These are phyloP conservation scores for Miltochrista miniata DNA, from an alignment of 2,888 invertebrate species.

Conservation along the genomic window DNA sequence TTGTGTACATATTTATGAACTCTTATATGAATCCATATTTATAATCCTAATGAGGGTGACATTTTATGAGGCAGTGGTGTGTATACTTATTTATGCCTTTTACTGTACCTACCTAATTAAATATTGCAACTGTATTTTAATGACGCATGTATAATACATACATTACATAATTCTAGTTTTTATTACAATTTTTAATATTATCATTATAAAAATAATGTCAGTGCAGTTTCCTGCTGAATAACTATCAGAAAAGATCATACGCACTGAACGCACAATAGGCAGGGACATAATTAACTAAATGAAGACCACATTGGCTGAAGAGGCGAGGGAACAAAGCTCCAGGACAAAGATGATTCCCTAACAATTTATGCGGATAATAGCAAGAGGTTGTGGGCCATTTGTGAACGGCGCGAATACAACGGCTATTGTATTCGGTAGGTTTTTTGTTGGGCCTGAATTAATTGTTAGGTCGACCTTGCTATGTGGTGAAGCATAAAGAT, in stretches of 20 bases:
- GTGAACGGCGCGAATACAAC: constrained; percentile 34
- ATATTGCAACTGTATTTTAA: too few relatives aligned
- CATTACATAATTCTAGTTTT: too few relatives aligned
- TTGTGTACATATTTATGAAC: too few relatives aligned
- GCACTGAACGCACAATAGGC: constrained; percentile 37
- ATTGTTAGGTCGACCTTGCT: constrained; percentile 41
- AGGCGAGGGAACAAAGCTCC: constrained; percentile 42
- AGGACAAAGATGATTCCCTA: constrained; percentile 45
- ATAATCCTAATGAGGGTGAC: too few relatives aligned
- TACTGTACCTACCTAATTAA: too few relatives aligned
- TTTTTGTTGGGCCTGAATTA: constrained; percentile 44
- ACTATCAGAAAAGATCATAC: constrained; percentile 32
- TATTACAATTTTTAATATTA: too few relatives aligned
- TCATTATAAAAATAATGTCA: too few relatives aligned
- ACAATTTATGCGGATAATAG: constrained; percentile 53
- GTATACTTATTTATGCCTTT: too few relatives aligned
- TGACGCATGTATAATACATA: too few relatives aligned
- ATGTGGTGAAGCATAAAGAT: constrained; percentile 22
- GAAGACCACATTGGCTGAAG: constrained; percentile 46
- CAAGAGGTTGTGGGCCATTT: constrained; percentile 40
- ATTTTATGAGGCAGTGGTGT: too few relatives aligned
- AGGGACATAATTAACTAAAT: constrained; percentile 52
- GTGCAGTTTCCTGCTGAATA: not conserved
- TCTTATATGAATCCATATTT: too few relatives aligned
- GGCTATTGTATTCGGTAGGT: constrained; percentile 40